phyloP scores from a whole-genome alignment of 2,113 vertebrate species.

The Rhynchomys soricoides region DNA sequence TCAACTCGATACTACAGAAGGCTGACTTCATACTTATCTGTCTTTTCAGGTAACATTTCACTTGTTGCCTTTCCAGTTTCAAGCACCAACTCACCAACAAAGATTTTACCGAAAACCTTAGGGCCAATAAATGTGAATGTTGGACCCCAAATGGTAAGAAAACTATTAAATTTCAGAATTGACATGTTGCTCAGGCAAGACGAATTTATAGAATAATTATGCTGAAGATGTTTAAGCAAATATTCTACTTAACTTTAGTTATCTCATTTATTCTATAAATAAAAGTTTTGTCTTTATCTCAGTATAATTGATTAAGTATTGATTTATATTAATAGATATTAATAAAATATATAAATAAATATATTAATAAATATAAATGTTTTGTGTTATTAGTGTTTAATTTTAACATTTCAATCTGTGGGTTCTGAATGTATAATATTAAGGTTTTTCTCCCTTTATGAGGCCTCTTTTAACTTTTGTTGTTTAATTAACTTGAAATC shows the following conservation, averaged over 20 bases:
- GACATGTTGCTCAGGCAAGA: constrained; percentile 5
- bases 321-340: too few species aligned
- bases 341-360: too few species aligned
- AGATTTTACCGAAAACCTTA: constrained; percentile 89
- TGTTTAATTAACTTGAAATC: constrained; percentile 52
- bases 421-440: not conserved
- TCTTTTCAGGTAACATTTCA: constrained; percentile 86
- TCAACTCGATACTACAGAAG: not conserved
- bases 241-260: constrained; percentile 41
- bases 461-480: constrained; percentile 37
- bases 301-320: constrained; percentile 6
- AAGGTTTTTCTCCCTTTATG: not conserved
- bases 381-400: not conserved
- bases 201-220: constrained; percentile 4
- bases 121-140: constrained; percentile 90
- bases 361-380: not conserved
- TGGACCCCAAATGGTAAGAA: constrained; percentile 90
- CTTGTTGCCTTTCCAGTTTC: constrained; percentile 86
- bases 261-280: not conserved
- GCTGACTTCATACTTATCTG: constrained; percentile 62
- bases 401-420: not conserved
- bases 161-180: constrained; percentile 43
- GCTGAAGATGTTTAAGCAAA: not conserved
- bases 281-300: constrained; percentile 37
- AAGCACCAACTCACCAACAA: constrained; percentile 85